Conservation (phyloP, 2,888 invertebrate genomes). For the Reticulitermes lucifugus region DNA sequence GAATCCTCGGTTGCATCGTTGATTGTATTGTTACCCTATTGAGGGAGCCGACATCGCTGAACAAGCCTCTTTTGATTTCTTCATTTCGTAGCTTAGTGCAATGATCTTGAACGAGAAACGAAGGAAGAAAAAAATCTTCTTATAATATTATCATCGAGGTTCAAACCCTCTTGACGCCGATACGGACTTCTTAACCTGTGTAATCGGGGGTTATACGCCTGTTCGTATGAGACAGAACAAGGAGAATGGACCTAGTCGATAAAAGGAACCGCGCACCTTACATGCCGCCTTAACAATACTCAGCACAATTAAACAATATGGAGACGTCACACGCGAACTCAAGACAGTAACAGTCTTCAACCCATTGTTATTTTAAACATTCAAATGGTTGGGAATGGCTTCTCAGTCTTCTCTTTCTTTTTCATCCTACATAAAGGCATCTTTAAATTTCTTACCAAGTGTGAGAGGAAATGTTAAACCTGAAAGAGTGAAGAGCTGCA, state of each 20-base stretch:
- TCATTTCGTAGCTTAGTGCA: constrained; percentile 32
- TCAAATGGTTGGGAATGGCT: not conserved
- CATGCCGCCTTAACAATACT: constrained; percentile 5
- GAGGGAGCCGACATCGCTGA: constrained; percentile 32
- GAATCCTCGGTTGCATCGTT: constrained; percentile 12
- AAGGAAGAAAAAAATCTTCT: not conserved
- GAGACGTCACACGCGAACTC: constrained; percentile 29
- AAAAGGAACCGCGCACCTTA: constrained; percentile 1
- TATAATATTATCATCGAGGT: constrained; percentile 10
- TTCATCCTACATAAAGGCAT: not conserved
- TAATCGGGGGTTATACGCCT: constrained; percentile 37
- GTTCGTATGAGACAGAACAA: constrained; percentile 3
- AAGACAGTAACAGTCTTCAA: not conserved
- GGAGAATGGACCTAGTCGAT: not conserved
- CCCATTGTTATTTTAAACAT: not conserved
- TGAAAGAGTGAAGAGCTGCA: constrained; percentile 3
- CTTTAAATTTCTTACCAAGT: constrained; percentile 1
- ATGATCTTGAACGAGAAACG: constrained; percentile 20
- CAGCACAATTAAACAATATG: constrained; percentile 31
- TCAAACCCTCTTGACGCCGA: constrained; percentile 8
- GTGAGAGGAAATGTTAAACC: constrained; percentile 19
- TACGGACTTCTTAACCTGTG: constrained; percentile 36
- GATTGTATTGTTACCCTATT: constrained; percentile 19
- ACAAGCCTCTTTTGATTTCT: constrained; percentile 38
- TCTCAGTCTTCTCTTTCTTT: not conserved